Conservation (phyloP, 1,140 invertebrate species). For the Drosophila ercepeae region DNA sequence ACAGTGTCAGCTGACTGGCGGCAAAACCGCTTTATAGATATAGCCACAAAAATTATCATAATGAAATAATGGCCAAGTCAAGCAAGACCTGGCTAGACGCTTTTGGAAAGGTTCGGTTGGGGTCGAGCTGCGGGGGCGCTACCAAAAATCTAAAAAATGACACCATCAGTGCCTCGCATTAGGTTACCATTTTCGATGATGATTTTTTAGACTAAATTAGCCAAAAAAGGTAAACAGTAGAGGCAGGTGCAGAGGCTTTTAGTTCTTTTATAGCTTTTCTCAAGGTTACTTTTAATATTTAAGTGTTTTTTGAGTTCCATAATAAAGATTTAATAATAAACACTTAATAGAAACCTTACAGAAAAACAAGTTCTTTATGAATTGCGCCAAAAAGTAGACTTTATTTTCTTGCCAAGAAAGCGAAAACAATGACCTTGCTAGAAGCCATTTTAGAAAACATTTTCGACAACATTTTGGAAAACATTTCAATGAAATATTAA, state of each 20-base stretch:
- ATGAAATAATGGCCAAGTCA: conserved; percentile 54
- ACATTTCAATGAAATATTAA: not conserved
- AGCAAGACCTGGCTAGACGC: conserved; percentile 20
- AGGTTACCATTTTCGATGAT: conserved; percentile 6
- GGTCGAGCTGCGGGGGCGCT: conserved; percentile 57
- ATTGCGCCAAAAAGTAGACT: not conserved
- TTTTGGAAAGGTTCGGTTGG: conserved; percentile 41
- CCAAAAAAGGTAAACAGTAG: not conserved
- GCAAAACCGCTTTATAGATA: conserved; percentile 47
- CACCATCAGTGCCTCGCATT: conserved; percentile 13
- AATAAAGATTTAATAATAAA: no score
- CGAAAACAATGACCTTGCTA: not conserved
- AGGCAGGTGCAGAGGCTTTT: not conserved
- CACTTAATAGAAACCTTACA: not conserved
- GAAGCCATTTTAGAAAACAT: not conserved
- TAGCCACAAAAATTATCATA: conserved; percentile 54
- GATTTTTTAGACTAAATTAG: conserved; percentile 16
- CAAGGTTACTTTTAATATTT: not conserved
- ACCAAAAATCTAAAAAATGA: conserved; percentile 11
- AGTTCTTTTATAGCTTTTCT: conserved; percentile 11
- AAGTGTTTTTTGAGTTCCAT: not conserved
- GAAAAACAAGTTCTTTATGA: not conserved
- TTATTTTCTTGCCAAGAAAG: no score
- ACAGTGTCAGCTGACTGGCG: conserved; percentile 58
- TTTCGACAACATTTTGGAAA: no score